Conservation (phyloP, 2,113 vertebrate species). For the Psittacula cyanocephala region DNA sequence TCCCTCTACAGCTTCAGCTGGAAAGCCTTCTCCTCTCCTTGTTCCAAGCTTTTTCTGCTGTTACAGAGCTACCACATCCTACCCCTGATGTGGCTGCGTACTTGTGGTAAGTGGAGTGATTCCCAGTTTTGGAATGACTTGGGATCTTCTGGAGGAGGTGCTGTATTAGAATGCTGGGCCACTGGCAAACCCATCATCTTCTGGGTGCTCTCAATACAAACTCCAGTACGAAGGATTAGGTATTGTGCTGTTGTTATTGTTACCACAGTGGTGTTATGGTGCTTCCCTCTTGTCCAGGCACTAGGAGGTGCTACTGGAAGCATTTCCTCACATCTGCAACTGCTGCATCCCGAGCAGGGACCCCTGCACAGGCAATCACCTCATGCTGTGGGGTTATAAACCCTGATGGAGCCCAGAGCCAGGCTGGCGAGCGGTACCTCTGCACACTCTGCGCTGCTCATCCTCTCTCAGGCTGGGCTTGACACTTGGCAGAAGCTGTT, state of each 20-base stretch:
- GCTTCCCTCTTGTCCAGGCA: neutral
- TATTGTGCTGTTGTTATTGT: neutral
- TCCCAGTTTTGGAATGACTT: slow-evolving; percentile 7
- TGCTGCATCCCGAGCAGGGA: neutral
- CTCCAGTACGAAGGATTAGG: neutral
- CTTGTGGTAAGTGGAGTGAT: slow-evolving; percentile 18
- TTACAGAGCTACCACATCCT: neutral
- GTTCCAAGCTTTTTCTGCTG: neutral
- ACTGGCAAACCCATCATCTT: neutral
- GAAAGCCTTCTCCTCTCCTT: neutral
- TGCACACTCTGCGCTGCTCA: neutral
- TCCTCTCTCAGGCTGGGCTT: neutral
- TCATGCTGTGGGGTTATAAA: neutral
- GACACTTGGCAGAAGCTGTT: neutral
- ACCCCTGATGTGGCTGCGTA: neutral
- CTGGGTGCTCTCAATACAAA: neutral
- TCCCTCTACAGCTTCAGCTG: neutral
- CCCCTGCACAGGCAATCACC: neutral
- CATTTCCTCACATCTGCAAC: neutral
- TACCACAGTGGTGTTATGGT: neutral
- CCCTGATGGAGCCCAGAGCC: neutral
- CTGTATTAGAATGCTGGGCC: neutral
- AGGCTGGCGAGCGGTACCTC: neutral
- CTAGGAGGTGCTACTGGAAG: slow-evolving; percentile 41
- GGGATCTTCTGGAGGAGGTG: neutral